Base-by-base conservation (phyloP, 2,888 invertebrate species). In the Dyspetes luteomarginatus region DNA sequence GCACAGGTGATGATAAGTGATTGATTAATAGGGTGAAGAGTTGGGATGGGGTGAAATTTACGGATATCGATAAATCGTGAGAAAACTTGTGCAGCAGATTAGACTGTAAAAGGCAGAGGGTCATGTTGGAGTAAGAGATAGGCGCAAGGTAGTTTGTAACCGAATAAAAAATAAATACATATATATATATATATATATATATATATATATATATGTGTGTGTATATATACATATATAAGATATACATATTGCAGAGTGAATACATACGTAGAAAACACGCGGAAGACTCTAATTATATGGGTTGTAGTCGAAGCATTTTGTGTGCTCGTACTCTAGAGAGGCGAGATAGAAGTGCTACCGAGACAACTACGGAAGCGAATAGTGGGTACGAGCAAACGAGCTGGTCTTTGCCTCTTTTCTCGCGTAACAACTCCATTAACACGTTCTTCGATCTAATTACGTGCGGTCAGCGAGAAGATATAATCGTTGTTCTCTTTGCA, bases 361-460 rank as follows among this genome's bases (percentile, higher is more conserved):
- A 71, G 69, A 71, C n/a, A 60, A 81, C 56, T 64, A 55, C 58
- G 74, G 78, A 82, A 78, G 67, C 73, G 52, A 78, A 73, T 50
- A 68, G 52, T 52, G 19, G 62, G 71, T 55, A 73, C 71, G 78
- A 50, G 80, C 76, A 73, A 76, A 80, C 65, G 65, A 73, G 81
- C 68, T 62, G 68, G 73, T 77, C 72, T 73, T 77, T 77, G 77
- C 80, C 74, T 77, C 69, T 80, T 77, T 81, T 76, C 83, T 72
- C 78, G 67, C 69, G 72, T 83, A 82, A 83, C 83, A 78, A 80
- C 83, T 82, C 81, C 76, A 84, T 83, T 81, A 83, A 81, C 80
- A 81, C 83, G 82, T 81, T 77, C 69, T 71, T 75, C 78, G 83
- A 83, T 84, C 83, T 83, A 82, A 84, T 84, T 84, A 83, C 78